Evolutionary conservation across 2,888 invertebrate genomes (phyloP), one percentile per base, ranked within the genome.

Genomic region (Pycnomerus fuliginosus): DNA sequence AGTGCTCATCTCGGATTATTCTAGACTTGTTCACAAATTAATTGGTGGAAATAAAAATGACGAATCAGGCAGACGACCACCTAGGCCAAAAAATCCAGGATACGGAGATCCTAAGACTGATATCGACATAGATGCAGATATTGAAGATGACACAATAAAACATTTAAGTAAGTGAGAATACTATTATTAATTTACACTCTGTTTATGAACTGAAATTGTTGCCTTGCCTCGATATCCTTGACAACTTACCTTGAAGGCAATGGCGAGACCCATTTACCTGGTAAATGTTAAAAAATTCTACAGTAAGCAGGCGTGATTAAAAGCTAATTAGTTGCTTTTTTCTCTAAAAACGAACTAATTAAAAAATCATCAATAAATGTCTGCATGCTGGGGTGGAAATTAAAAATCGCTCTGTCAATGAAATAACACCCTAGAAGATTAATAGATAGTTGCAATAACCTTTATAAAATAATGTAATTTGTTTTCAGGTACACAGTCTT

Each of bases 1-100:
- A 42, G 71, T 79, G 48, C 68, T 80, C 43, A 74, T 78, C 44
- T 76, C 77, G 22, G 80, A 80, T 62, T 77, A 79, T 59, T 74
- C 74, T 3, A 70, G 73, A 22, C 61, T 79, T 25, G 61, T 79
- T 20, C 67, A 72, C 16, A 72, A 73, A 36, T 60, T 77, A 22
- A 70, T 77, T 42, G 76, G 76, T 48, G 75, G 74, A 15, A 72
- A 65, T 40, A 62, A 61, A 3, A 58, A 65, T 1, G 71, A 71
- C 31, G 67, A 61, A 10, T 66, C 64, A 34, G 48, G 48, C 57
- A 62, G 55, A 51, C 58, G 49, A 8, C 52, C 63, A 14, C 67
- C 67, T 1, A 63, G 65, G 46, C 69, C 68, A 2, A 65, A 65
- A n/a, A 71, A 67, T 51, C 70, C 70, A n/a, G 74, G 71, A 52